phyloP scores from a whole-genome alignment of 2,113 vertebrate genomes.

The Phycodurus eques region DNA sequence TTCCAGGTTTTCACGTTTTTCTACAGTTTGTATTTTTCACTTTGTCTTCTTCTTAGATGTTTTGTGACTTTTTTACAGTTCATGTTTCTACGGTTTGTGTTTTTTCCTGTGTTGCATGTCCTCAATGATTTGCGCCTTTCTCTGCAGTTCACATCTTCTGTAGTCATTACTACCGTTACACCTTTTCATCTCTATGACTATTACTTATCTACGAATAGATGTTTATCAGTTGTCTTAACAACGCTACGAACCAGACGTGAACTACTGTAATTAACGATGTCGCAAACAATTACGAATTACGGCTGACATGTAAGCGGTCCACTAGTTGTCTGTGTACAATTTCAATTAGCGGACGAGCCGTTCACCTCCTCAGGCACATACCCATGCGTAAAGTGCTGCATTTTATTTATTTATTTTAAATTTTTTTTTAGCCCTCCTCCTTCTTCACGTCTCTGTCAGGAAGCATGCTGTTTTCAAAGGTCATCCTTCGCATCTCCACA shows the following conservation, averaged over 20 bases:
- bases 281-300: not conserved
- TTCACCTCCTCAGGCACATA: not conserved
- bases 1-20: not conserved
- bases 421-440: constrained; percentile 26
- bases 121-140: no score
- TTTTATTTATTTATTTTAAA: not conserved
- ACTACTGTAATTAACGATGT: not conserved
- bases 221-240: not conserved
- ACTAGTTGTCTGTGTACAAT: not conserved
- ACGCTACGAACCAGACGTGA: not conserved
- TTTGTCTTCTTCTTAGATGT: not conserved
- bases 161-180: not conserved
- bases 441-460: constrained; percentile 45
- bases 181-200: not conserved
- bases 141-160: not conserved
- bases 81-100: not conserved
- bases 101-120: no score
- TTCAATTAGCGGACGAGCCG: not conserved
- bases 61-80: no score
- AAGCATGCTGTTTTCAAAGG: constrained; percentile 85
- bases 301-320: not conserved
- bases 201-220: not conserved
- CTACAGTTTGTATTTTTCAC: not conserved
- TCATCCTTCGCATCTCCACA: constrained; percentile 83
- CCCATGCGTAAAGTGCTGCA: not conserved